A percentile compares a stretch with the other conserved stretches of the same genome.
Conservation (phyloP, 2,113 vertebrate genomes). For the Spheniscus mendiculus region DNA sequence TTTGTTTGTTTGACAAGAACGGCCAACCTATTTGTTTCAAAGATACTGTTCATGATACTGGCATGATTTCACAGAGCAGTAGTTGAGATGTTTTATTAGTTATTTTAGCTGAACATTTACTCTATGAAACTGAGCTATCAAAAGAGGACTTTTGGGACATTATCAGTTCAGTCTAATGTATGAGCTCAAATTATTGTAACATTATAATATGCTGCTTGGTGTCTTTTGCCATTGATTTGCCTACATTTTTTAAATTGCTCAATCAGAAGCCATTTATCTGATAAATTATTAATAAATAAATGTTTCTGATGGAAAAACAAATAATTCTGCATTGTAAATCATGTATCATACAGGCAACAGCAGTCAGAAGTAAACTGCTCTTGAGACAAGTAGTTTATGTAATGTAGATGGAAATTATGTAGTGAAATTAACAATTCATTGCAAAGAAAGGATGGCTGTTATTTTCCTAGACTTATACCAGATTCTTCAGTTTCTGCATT, state of each 20-base stretch:
- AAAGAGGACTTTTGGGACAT: slow-evolving; percentile 21
- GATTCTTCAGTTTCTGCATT: neutral
- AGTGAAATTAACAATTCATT: neutral
- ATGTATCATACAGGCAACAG: neutral
- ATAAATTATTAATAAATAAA: slow-evolving; percentile 56
- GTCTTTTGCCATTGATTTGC: slow-evolving; percentile 22
- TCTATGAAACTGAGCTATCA: slow-evolving; percentile 2
- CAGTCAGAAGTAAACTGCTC: neutral
- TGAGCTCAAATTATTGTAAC: neutral
- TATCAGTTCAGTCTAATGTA: neutral
- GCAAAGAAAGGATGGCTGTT: neutral
- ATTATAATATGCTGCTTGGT: neutral
- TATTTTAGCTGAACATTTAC: slow-evolving; percentile 5
- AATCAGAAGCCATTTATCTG: slow-evolving; percentile 39
- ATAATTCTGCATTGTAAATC: neutral
- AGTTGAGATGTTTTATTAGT: neutral
- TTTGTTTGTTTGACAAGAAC: neutral
- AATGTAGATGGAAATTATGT: neutral
- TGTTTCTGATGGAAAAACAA: slow-evolving; percentile 14
- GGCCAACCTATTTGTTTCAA: neutral
- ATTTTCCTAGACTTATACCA: neutral
- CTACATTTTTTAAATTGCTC: slow-evolving; percentile 20
- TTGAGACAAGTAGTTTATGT: neutral
- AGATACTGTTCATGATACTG: neutral
- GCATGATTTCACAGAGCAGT: neutral